A percentile compares a stretch with the other conserved stretches of the same genome.
These are phyloP conservation scores for Galago senegalensis DNA, from an alignment of 2,797 vertebrate species.

Conservation along the genomic window DNA sequence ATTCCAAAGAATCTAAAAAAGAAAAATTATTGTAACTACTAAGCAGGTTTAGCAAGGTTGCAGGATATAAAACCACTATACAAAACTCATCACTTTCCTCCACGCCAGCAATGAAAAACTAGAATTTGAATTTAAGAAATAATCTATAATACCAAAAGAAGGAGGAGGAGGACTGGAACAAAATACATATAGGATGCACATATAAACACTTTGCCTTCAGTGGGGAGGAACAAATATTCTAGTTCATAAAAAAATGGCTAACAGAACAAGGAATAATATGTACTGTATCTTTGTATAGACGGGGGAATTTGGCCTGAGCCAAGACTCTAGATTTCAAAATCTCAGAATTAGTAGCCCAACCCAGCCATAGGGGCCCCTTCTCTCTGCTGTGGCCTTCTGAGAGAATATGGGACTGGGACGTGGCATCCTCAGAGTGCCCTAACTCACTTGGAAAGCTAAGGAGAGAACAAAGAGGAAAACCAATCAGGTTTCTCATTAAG, in stretches of 20 bases:
- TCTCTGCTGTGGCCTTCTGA: background rate
- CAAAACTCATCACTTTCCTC: background rate
- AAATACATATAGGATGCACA: background rate
- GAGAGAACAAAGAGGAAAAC: background rate
- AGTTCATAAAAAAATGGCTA: constrained; percentile 24
- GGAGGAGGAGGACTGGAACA: background rate
- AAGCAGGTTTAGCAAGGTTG: background rate
- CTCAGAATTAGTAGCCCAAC: background rate
- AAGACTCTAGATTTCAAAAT: constrained; percentile 25
- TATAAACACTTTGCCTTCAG: constrained; percentile 8
- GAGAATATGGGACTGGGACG: background rate
- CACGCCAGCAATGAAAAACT: background rate
- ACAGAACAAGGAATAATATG: background rate
- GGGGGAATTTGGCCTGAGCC: background rate
- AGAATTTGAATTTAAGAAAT: background rate
- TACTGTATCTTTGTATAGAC: background rate
- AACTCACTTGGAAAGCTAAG: constrained; percentile 22
- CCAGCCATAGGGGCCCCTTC: background rate
- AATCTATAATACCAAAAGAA: background rate
- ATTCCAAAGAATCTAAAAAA: background rate
- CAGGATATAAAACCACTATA: background rate
- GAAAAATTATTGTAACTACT: background rate
- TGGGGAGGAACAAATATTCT: background rate
- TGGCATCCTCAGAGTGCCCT: background rate
- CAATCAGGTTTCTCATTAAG: background rate